Base-by-base conservation (phyloP, 2,888 invertebrate species). In the Neoitamus cyanurus region DNA sequence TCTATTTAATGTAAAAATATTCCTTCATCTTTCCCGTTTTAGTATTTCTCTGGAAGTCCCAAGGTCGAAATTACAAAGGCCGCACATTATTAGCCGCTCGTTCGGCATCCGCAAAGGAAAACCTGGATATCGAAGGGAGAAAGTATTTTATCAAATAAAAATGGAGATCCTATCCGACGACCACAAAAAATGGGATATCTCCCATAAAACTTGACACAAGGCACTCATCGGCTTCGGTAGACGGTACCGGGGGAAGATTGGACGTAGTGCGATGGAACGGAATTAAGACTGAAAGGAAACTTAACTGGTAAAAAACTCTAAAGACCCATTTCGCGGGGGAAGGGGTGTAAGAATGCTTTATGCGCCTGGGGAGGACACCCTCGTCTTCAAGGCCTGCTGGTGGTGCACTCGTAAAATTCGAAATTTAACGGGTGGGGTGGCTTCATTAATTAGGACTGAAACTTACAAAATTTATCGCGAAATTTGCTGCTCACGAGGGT, bases 371-470 rank as follows among this genome's bases (percentile, higher is more conserved):
- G 46, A 20, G 34, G 11, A 37, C 37, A 37, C 36, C 28, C 30
- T 31, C n/a, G n/a, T 72, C 25, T 20, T 13, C 75, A 72, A 20
- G 5, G 25, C 20, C 42, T 9, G 7, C 15, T 25, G 42, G n/a
- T 37, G 46, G 46, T 30, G 28, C n/a, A 25, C 20, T 77, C 42
- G 30, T 77, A 77, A 46, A 42, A 77, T 77, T 77, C 30, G 15
- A 46, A 77, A 48, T 77, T 77, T 46, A 42, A 42, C 20, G 3
- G 37, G n/a, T 15, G 73, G 46, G 42, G 9, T 46, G 46, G 46
- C 20, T 42, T n/a, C 48, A 77, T 77, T 77, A 77, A 77, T 77
- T 77, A 77, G 30, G 42, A 46, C 46, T 28, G 28, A 77, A 77
- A 77, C 77, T 77, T 77, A 77, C 42, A 77, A 46, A 77, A 36